These are phyloP conservation scores for Globodera rostochiensis DNA, from an alignment of 1,140 invertebrate species.

Conservation along the genomic window DNA sequence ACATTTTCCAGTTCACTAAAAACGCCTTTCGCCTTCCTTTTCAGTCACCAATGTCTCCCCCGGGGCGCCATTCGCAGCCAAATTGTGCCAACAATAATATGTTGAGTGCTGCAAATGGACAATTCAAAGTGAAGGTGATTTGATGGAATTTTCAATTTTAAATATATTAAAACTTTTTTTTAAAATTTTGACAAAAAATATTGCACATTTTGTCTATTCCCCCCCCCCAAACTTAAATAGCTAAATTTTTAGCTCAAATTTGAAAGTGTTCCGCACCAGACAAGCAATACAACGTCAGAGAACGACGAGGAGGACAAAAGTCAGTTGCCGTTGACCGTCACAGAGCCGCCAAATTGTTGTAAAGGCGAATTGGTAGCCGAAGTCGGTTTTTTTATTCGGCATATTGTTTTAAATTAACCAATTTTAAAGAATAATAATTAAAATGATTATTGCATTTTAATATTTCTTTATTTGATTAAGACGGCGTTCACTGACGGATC, in stretches of 20 bases:
- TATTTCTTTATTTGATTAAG: constrained; percentile 12
- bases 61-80: not conserved
- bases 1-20: too few relatives aligned
- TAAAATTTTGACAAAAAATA: not conserved
- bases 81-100: not conserved
- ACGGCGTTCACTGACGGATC: constrained; percentile 6
- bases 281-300: not conserved
- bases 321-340: not conserved
- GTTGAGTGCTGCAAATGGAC: not conserved
- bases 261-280: constrained; percentile 16
- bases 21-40: not conserved
- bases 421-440: too few relatives aligned
- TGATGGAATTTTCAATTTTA: not conserved
- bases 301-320: constrained; percentile 20
- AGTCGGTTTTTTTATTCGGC: not conserved
- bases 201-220: not conserved
- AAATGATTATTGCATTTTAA: not conserved
- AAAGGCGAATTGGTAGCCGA: constrained; percentile 7
- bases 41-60: not conserved
- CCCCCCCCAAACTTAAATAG: too few relatives aligned
- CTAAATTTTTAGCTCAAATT: constrained; percentile 1
- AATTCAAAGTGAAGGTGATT: not conserved
- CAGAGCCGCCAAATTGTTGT: not conserved
- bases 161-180: not conserved
- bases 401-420: too few relatives aligned